These are phyloP conservation scores for Meleagris gallopavo DNA, from an alignment of 2,113 vertebrate genomes.

Conservation along the genomic window DNA sequence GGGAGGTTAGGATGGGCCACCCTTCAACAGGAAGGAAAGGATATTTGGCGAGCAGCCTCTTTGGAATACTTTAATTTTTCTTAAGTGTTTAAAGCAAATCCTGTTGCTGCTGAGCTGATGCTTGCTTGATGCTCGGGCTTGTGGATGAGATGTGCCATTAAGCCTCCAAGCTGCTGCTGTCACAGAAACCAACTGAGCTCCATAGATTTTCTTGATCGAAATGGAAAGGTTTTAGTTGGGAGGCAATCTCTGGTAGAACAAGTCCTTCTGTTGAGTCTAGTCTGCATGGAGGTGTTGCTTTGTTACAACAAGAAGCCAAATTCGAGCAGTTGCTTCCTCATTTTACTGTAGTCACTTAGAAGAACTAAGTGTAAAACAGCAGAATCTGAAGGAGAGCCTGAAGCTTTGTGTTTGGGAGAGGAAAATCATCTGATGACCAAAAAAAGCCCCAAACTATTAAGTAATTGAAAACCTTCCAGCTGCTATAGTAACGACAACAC, in stretches of 20 bases:
- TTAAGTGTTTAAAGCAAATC: neutral
- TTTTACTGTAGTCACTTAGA: neutral
- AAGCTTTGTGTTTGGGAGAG: neutral
- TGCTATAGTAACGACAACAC: slow-evolving; percentile 4
- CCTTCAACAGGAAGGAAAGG: neutral
- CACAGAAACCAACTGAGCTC: neutral
- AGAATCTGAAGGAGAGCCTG: neutral
- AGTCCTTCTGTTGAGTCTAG: neutral
- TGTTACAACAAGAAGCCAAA: neutral
- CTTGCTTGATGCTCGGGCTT: neutral
- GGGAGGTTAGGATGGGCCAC: neutral
- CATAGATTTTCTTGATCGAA: neutral
- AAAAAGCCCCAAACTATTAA: neutral
- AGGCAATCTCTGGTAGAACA: neutral
- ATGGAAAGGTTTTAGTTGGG: neutral
- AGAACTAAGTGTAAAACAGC: neutral
- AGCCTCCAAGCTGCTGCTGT: neutral
- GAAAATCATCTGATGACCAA: neutral
- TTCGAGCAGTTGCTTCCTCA: neutral
- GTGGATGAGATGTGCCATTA: neutral
- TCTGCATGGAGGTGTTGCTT: neutral
- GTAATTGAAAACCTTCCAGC: slow-evolving; percentile 9
- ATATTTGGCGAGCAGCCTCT: neutral
- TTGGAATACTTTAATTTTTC: neutral
- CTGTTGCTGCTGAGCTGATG: neutral